Evolutionary conservation across 2,888 invertebrate species (phyloP).

Genomic region (Eristalinus sepulchralis): DNA sequence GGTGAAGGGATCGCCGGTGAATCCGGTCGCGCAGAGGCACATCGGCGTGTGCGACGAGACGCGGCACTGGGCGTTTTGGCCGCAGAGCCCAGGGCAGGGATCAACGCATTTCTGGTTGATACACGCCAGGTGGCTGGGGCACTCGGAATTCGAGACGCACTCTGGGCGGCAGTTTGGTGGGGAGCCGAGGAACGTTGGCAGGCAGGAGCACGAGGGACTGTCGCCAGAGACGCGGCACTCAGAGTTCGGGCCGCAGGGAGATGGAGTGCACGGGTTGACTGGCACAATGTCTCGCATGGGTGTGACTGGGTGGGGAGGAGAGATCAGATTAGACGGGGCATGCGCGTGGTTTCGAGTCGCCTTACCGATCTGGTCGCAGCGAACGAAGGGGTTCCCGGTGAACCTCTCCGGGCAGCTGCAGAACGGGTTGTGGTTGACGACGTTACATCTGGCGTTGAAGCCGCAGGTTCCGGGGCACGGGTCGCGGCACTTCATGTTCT

Average conservation of each 20-base stretch:
- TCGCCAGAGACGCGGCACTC: constrained; percentile 83
- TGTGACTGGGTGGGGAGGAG: constrained; percentile 71
- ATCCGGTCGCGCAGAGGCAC: constrained; percentile 83
- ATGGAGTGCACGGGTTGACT: constrained; percentile 83
- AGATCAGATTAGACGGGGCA: neutral
- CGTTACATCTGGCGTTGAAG: constrained; percentile 85
- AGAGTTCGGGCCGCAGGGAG: constrained; percentile 88
- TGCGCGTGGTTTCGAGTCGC: neutral
- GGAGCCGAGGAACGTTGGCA: constrained; percentile 83
- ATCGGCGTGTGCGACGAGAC: constrained; percentile 83
- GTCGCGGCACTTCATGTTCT: constrained; percentile 87
- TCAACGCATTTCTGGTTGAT: constrained; percentile 83
- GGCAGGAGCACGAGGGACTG: constrained; percentile 83
- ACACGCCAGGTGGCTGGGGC: constrained; percentile 83
- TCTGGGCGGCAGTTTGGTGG: constrained; percentile 87
- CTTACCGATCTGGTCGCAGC: constrained; percentile 81
- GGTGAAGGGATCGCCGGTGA: constrained; percentile 84
- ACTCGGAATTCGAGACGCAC: constrained; percentile 85
- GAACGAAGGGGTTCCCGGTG: constrained; percentile 87
- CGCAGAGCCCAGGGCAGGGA: constrained; percentile 85
- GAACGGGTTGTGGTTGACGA: constrained; percentile 88
- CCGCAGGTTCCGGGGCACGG: constrained; percentile 90
- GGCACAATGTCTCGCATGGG: constrained; percentile 74
- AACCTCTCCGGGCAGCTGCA: constrained; percentile 85
- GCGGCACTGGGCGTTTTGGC: constrained; percentile 83